Percentiles rank a stretch among this genome's conserved stretches.
Conservation (phyloP, 2,113 vertebrate species). For the Arothron firmamentum region DNA sequence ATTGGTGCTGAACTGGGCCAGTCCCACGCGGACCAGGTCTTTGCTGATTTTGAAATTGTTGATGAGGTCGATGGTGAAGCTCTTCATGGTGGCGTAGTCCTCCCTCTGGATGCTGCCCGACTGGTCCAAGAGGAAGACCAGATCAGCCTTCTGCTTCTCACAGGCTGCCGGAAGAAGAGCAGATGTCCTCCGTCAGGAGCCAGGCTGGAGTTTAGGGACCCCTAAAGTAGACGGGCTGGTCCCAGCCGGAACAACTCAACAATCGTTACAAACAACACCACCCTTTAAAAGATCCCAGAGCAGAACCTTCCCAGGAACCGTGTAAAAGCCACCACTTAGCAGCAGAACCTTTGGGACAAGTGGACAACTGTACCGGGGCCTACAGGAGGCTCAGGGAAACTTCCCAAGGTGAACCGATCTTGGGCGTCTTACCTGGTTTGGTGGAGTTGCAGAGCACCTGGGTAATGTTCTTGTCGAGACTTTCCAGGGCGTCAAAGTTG, state of each 20-base stretch:
- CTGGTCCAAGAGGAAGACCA: slow-evolving; percentile 78
- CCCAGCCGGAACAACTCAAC: too few relatives aligned
- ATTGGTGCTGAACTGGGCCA: slow-evolving; percentile 72
- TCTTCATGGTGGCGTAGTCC: slow-evolving; percentile 70
- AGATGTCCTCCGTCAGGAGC: background rate
- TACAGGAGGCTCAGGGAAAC: too few relatives aligned
- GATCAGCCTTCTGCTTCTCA: slow-evolving; percentile 64
- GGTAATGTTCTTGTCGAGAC: slow-evolving; percentile 68
- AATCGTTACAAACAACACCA: too few relatives aligned
- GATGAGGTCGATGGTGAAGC: slow-evolving; percentile 65
- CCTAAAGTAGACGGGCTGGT: too few relatives aligned
- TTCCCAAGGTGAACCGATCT: too few relatives aligned
- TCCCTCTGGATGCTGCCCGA: slow-evolving; percentile 60
- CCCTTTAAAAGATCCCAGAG: too few relatives aligned
- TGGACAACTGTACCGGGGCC: too few relatives aligned
- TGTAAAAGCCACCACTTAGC: too few relatives aligned
- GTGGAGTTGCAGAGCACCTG: slow-evolving; percentile 66
- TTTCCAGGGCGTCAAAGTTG: slow-evolving; percentile 63
- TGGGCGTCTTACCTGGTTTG: slow-evolving; percentile 70
- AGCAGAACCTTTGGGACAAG: too few relatives aligned
- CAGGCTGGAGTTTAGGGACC: background rate
- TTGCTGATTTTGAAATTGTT: slow-evolving; percentile 63
- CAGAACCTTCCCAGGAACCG: too few relatives aligned
- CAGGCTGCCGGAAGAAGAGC: slow-evolving; percentile 63
- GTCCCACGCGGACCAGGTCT: slow-evolving; percentile 61